phyloP scores from a whole-genome alignment of 2,888 invertebrate species.

The Chrysotoxum bicinctum region DNA sequence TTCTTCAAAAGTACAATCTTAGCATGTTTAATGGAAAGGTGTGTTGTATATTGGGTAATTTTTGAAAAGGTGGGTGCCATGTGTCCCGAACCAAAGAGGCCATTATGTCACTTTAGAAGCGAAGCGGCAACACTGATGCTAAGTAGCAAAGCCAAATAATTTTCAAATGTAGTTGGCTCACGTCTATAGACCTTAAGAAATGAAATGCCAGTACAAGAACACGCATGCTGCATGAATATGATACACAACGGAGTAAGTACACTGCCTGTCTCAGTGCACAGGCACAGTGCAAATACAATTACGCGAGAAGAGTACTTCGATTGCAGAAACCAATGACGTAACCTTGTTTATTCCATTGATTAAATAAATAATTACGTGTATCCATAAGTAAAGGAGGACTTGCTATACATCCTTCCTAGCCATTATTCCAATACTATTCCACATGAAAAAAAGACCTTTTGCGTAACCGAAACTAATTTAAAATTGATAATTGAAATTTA shows the following conservation, averaged over 20 bases:
- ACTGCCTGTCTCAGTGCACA: slow-evolving; percentile 27
- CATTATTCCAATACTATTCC: neutral
- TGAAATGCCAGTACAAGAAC: slow-evolving; percentile 61
- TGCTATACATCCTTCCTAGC: neutral
- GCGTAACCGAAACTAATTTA: slow-evolving; percentile 72
- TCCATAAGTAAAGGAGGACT: slow-evolving; percentile 32
- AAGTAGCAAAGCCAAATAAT: slow-evolving; percentile 64
- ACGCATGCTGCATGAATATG: neutral
- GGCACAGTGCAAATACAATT: neutral
- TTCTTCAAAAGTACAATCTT: too few species aligned
- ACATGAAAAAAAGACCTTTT: slow-evolving; percentile 40
- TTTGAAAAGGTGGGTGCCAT: too few species aligned
- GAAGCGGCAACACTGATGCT: too few species aligned
- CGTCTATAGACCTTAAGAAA: slow-evolving; percentile 53
- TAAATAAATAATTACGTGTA: slow-evolving; percentile 67
- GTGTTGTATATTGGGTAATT: too few species aligned
- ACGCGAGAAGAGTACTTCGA: slow-evolving; percentile 15
- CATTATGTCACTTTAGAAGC: too few species aligned
- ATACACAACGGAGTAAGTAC: neutral
- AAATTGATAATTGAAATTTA: slow-evolving; percentile 73
- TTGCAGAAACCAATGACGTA: slow-evolving; percentile 65
- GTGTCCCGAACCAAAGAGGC: too few species aligned
- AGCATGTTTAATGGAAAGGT: too few species aligned
- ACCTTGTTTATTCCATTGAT: slow-evolving; percentile 71
- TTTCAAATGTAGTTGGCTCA: slow-evolving; percentile 61